Conservation (phyloP, 2,797 vertebrate genomes). For the Fringilla coelebs region DNA sequence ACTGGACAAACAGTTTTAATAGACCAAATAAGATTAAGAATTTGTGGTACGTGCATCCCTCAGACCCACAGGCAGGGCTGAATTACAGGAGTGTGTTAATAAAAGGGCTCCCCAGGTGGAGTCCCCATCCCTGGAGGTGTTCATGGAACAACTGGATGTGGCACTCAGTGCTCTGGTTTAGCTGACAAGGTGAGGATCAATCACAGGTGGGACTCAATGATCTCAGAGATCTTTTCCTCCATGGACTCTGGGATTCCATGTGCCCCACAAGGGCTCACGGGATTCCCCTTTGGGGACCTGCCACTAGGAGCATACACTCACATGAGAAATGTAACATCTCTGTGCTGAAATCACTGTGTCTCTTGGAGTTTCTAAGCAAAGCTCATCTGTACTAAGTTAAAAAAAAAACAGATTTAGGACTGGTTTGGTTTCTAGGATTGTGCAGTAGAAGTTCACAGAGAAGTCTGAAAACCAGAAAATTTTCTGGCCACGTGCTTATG, state of each 20-base stretch:
- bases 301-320: neutral
- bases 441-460: neutral
- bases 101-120: neutral
- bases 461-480: neutral
- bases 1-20: neutral
- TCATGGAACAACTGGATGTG: neutral
- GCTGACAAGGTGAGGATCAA: neutral
- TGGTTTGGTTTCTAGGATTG: neutral
- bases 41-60: rapidly evolving
- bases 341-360: neutral
- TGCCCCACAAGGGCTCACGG: neutral
- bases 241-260: neutral
- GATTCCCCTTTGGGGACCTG: neutral
- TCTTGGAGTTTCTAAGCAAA: neutral
- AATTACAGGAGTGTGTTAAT: neutral
- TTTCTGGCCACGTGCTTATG: neutral
- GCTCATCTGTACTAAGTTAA: neutral
- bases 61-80: neutral
- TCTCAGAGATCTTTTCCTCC: neutral
- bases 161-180: neutral
- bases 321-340: neutral
- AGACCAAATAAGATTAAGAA: neutral
- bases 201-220: neutral
- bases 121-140: neutral
- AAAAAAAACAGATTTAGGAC: neutral